A percentile compares a stretch with the other conserved stretches of the same genome.
phyloP scores from a whole-genome alignment of 2,113 vertebrate species.

The Bos indicus region DNA sequence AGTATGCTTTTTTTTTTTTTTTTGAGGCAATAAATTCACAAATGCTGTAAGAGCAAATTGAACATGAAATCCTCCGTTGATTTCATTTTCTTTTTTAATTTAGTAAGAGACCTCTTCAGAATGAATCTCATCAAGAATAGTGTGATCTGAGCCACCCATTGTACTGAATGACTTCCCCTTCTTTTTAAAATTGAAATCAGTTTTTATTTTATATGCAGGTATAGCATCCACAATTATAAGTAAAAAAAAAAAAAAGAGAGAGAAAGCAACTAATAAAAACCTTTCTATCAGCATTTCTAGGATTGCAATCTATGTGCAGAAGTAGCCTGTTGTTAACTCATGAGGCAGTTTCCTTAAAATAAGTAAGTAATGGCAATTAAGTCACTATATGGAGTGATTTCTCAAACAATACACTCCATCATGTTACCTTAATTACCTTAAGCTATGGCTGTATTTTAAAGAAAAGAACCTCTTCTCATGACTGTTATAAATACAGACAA shows the following conservation, averaged over 20 bases:
- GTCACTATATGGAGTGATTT: conserved; percentile 31
- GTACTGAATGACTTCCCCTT: not conserved
- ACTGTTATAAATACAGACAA: not conserved
- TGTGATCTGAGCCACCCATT: not conserved
- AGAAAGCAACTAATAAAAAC: conserved; percentile 16
- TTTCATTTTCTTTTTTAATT: conserved; percentile 39
- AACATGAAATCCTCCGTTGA: not conserved
- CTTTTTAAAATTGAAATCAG: conserved; percentile 25
- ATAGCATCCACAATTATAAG: not conserved
- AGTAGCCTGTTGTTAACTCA: conserved; percentile 41
- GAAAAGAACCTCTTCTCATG: not conserved
- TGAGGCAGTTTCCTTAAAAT: conserved; percentile 50
- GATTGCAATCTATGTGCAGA: not conserved
- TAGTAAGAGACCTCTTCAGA: not conserved
- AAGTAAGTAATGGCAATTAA: not conserved
- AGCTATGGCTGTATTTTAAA: not conserved
- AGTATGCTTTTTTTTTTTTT: not conserved
- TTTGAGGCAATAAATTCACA: not conserved
- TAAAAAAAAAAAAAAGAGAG: not conserved
- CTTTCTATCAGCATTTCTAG: conserved; percentile 25
- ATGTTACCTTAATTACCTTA: conserved; percentile 21
- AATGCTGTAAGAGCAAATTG: not conserved
- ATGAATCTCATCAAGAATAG: conserved; percentile 23
- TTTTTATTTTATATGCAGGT: conserved; percentile 22
- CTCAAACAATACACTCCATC: not conserved